phyloP scores from a whole-genome alignment of 2,113 vertebrate genomes.

The Pomatorhinus ruficollis region DNA sequence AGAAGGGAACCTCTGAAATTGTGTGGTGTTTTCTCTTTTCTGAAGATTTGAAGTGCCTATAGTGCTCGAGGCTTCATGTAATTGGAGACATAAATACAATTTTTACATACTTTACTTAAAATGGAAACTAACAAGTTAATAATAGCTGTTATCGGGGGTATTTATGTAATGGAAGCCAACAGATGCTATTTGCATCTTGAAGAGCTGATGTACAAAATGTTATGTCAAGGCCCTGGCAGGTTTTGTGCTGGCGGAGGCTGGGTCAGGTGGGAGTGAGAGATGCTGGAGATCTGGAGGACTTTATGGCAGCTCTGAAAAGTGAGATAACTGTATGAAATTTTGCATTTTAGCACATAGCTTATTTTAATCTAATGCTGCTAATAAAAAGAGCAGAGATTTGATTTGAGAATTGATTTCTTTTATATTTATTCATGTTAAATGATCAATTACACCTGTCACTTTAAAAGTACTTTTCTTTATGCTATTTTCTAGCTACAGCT shows the following conservation, averaged over 20 bases:
- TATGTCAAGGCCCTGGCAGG: slow-evolving; percentile 3
- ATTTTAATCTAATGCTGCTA: not conserved
- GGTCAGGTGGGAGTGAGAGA: slow-evolving; percentile 34
- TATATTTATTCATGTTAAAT: not conserved
- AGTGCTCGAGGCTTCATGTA: not conserved
- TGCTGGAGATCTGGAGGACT: not conserved
- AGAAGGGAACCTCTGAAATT: not conserved
- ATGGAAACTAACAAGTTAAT: slow-evolving; percentile 56
- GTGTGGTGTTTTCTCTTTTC: not conserved
- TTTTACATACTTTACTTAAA: slow-evolving; percentile 54
- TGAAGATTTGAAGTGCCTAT: not conserved
- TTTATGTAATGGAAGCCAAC: slow-evolving; percentile 50
- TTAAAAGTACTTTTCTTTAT: not conserved
- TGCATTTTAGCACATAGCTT: not conserved
- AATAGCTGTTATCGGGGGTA: slow-evolving; percentile 30
- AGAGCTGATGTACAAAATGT: not conserved
- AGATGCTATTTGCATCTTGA: slow-evolving; percentile 53
- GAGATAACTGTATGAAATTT: not conserved
- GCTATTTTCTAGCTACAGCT: not conserved
- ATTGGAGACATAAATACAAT: slow-evolving; percentile 6
- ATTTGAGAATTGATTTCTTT: not conserved
- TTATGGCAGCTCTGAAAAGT: not conserved
- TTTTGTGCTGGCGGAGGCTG: not conserved
- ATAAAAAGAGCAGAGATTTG: not conserved
- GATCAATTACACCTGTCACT: not conserved